Evolutionary conservation across 2,888 invertebrate species (phyloP).

Genomic region (Autographa gamma): DNA sequence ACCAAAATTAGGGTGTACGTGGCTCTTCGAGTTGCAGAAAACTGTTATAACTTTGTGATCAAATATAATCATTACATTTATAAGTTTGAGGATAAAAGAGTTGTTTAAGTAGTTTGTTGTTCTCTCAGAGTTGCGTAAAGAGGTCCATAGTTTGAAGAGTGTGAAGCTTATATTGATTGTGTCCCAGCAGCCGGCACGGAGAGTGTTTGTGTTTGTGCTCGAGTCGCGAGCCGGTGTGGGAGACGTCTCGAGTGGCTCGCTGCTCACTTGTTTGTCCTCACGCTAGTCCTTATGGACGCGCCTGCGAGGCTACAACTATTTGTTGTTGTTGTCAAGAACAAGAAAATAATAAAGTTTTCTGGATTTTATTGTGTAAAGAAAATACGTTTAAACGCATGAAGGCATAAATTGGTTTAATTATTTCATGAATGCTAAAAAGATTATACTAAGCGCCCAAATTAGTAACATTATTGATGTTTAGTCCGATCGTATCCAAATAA

Average conservation of each 20-base stretch:
- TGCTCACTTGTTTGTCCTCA: constrained; percentile 27
- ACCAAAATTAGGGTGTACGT: background rate
- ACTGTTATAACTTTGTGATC: background rate
- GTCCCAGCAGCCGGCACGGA: constrained; percentile 29
- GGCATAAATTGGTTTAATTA: no score
- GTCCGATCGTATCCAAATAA: background rate
- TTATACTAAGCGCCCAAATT: no score
- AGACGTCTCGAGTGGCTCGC: constrained; percentile 36
- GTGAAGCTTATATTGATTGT: constrained; percentile 19
- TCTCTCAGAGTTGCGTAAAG: background rate
- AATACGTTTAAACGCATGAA: no score
- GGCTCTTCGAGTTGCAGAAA: background rate
- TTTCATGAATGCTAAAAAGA: no score
- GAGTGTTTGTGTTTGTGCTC: constrained; percentile 53
- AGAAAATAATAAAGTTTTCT: background rate
- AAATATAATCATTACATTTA: background rate
- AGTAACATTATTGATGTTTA: background rate
- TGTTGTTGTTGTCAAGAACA: background rate
- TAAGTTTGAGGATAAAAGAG: background rate
- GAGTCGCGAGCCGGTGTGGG: constrained; percentile 46
- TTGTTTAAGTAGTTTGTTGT: no score
- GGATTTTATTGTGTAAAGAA: background rate
- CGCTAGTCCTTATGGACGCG: constrained; percentile 8
- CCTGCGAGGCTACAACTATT: constrained; percentile 17
- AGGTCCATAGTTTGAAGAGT: background rate